Base-by-base conservation (phyloP, 2,888 invertebrate genomes). In the Parasteatoda lunata region DNA sequence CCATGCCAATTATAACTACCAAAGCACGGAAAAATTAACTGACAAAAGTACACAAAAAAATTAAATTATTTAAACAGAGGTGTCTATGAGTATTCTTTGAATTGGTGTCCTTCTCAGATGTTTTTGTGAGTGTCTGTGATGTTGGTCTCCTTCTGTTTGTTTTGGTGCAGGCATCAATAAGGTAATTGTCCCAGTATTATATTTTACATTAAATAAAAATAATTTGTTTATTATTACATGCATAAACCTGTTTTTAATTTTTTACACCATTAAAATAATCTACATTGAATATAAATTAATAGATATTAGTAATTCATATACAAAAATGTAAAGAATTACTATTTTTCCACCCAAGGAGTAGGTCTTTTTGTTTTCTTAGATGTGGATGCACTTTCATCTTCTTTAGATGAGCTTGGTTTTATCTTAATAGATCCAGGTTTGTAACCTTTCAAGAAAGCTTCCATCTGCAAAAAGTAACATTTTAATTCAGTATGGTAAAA, bases 291-390 rank as follows among this genome's bases (percentile, higher is more conserved):
- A 9, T 8, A 49, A 72, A 30, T 51, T 7, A n/a, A 72, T n/a
- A 48, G 30, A 30, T 30, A 30, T 30, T 30, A 30, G 30, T 30
- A 30, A 30, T 1, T 30, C 30, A 30, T 30, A 30, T 30, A 30
- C 30, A 30, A 30, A 30, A 30, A 30, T 30, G 30, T 30, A 30
- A 52, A 47, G 45, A 75, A 77, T 9, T 93, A 95, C 95, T 96
- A 96, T 95, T 96, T 96, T 91, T 96, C 96, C 66, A 96, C 96
- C 96, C 96, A 96, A 90, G 96, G 96, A 64, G 81, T 80, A n/a
- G 88, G 80, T 71, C 70, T 85, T 65, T 85, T 85, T 7, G 79
- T n/a, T 80, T 65, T 85, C 49, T 85, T 85, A 5, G 76, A 70
- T 51, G 70, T 65, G 30, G 77, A 72, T 47, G 71, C 45, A 69